Evolutionary conservation across 2,888 invertebrate genomes (phyloP), one percentile per base, ranked within the genome.

Genomic region (Hipparchia semele): DNA sequence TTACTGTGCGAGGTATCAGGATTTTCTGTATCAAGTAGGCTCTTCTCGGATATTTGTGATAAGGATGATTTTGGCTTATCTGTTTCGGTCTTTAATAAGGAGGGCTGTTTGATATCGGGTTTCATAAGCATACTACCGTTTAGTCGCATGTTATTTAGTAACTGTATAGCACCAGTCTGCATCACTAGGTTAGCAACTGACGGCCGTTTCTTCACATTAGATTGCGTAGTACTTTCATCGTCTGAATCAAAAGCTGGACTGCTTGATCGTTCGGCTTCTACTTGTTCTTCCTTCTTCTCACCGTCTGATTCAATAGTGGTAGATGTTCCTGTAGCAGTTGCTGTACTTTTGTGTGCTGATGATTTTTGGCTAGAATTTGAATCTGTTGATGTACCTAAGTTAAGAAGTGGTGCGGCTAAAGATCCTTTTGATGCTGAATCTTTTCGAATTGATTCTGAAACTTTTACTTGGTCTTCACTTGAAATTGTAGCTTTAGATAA

Each of bases 231-330:
- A 76, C 97, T 97, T 83, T 99, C 99, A 76, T 99, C 98, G 84
- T 99, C 99, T 0, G 99, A 99, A 82, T 99, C 99, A 85, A 99
- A 99, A 0, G 98, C 98, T 0, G 98, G 96, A 86, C 98, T 98
- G 83, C 98, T 98, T 0, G 98, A 98, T 60, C 98, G 94, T 85
- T 97, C 96, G 58, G 96, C 94, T 83, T 96, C 95, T 9, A 94
- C 90, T 78, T 92, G 93, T 79, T 90, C 90, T 84, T 94, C 91
- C 83, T 88, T 94, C 76, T 91, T 94, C 61, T 94, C 93, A 69
- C 86, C 88, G 73, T 94, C 91, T 12, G 92, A 92, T 79, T 93
- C 93, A 59, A 83, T 92, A 49, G 95, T 95, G n/a, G 95, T 95
- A 2, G 95, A 94, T 4, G 95, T 95, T 4, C 94, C 94, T n/a